A percentile compares a stretch with the other conserved stretches of the same genome.
Evolutionary conservation across 2,113 vertebrate species (phyloP).

Genomic region (Bothrops jararaca): DNA sequence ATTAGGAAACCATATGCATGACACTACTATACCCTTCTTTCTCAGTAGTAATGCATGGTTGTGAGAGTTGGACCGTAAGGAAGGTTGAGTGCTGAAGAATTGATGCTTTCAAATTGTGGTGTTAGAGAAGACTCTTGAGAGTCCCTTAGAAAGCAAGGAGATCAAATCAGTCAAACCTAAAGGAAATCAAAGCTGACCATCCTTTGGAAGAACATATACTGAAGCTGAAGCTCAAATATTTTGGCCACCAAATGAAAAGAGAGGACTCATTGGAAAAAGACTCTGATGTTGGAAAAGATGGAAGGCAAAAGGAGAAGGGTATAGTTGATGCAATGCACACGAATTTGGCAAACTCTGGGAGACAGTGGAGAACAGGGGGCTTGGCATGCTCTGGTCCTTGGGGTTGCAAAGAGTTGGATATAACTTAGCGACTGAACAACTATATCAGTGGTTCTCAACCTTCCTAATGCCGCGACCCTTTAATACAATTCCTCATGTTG

Average conservation of each 20-base stretch:
- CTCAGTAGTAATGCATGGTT: background rate
- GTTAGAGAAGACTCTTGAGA: background rate
- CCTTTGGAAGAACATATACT: background rate
- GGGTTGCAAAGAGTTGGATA: background rate
- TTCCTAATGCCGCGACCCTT: too few relatives aligned
- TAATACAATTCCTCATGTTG: too few relatives aligned
- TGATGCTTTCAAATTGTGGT: background rate
- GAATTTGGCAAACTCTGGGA: background rate
- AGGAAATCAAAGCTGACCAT: background rate
- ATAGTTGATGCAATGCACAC: background rate
- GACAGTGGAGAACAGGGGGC: background rate
- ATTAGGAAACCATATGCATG: background rate
- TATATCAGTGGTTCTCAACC: too few relatives aligned
- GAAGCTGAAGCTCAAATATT: background rate
- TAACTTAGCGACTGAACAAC: background rate
- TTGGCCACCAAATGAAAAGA: background rate
- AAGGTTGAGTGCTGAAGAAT: background rate
- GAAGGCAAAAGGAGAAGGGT: background rate
- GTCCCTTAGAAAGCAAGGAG: background rate
- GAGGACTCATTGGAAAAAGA: background rate
- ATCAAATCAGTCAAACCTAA: background rate
- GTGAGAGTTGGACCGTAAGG: background rate
- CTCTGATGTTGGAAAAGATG: background rate
- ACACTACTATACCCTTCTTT: background rate
- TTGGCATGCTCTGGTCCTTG: background rate